Conservation (phyloP, 1,140 invertebrate genomes). For the Stegodyphus dumicola region DNA sequence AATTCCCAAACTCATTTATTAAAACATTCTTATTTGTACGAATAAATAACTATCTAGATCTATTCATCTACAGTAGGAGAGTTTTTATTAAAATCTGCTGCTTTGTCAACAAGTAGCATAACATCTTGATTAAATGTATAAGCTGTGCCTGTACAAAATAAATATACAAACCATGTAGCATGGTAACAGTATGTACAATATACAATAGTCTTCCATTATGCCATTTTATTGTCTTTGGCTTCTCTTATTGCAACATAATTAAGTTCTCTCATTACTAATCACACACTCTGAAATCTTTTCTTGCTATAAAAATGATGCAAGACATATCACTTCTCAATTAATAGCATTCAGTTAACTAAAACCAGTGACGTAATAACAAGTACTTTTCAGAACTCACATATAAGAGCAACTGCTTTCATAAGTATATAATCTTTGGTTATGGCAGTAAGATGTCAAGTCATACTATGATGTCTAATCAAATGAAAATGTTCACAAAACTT, state of each 20-base stretch:
- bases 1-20: slow-evolving; percentile 32
- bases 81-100: slow-evolving; percentile 52
- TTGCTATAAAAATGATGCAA: too few species aligned
- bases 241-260: slow-evolving; percentile 47
- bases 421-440: not conserved
- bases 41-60: slow-evolving; percentile 50
- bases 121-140: slow-evolving; percentile 58
- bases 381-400: not conserved
- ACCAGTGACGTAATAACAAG: not conserved
- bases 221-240: slow-evolving; percentile 45
- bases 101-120: slow-evolving; percentile 56
- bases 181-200: slow-evolving; percentile 59
- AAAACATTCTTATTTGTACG: slow-evolving; percentile 29
- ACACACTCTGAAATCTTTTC: too few species aligned
- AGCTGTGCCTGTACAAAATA: slow-evolving; percentile 59
- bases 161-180: slow-evolving; percentile 57
- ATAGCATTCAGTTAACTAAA: not conserved
- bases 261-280: slow-evolving; percentile 30
- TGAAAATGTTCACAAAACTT: too few species aligned
- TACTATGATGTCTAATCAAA: too few species aligned
- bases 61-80: slow-evolving; percentile 49
- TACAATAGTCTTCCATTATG: slow-evolving; percentile 35
- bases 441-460: not conserved
- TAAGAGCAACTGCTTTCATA: not conserved
- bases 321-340: too few species aligned